Base-by-base conservation (phyloP, 2,797 vertebrate genomes). In the Epinephelus malabaricus region DNA sequence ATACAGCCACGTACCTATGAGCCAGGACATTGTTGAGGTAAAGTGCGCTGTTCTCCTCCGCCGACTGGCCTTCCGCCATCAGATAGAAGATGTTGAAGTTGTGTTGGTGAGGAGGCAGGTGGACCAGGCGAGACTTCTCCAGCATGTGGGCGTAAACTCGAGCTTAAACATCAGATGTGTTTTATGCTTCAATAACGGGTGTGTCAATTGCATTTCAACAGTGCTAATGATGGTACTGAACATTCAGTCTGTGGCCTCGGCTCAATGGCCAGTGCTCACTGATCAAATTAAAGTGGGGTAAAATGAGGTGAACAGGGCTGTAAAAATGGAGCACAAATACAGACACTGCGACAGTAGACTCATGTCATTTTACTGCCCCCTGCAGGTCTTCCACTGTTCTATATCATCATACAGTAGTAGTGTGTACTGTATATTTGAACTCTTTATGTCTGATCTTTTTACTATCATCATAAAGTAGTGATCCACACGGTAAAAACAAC, bases 81-180 rank as follows among this genome's bases (percentile, higher is more conserved):
- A 97, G 88, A 83, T 97, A 95, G 94, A 99, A 98, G 88, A 99
- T 91, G 89, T 92, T 95, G 85, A 99, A 99, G 91, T 94, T 98
- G 84, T 95, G 95, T 83, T 99, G 97, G 55, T 96, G 95, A 67
- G 92, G 92, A 61, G 94, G 94, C 49, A 94, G 94, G 53, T 87
- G 90, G 85, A 97, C 78, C 34, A 98, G 92, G 51, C 97, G 96
- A 40, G 96, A 95, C 92, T 97, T 99, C 94, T 99, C 98, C 93
- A 99, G 93, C 96, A 98, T 97, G 74, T 98, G 97, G 2, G 96
- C 94, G 91, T 95, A 91, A 80, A 99, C 91, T 69, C 94, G 97
- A 59, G 96, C 98, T 99, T 90, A 27, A 88, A 89, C 30, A 86
- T 43, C 60, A 82, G 73, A 76, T 38, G 30, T 51, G 59, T 25